Base-by-base conservation (phyloP, 2,888 invertebrate species). In the Podotricha telesiphe region DNA sequence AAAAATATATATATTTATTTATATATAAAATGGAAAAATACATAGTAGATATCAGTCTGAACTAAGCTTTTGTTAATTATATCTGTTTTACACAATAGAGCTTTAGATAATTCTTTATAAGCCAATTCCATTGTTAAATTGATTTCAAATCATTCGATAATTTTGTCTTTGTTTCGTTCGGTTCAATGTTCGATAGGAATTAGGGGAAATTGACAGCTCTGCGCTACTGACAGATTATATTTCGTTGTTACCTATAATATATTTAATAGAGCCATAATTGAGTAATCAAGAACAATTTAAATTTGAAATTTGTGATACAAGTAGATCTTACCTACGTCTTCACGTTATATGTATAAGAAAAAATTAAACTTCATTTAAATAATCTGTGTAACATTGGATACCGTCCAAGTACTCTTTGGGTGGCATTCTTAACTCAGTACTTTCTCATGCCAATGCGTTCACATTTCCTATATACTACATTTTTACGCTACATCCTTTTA, bases 71-170 rank as follows among this genome's bases (percentile, higher is more conserved):
- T n/a, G 22, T 11, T 59, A 22, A 10, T 42, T n/a, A 22, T 40
- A 67, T 48, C 47, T 47, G 45, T 20, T 53, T 28, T 48, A 63
- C 55, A 64, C 63, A 64, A 69, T 61, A 40, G 67, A 47, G n/a
- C 28, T 59, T 17, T 48, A 19, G 20, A 42, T 22, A 15, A 47
- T 20, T 50, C 45, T 48, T 50, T 22, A 53, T 42, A 47, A 71
- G 15, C 59, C 67, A 62, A 69, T 67, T 69, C 69, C 55, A 67
- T 71, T 71, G 69, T 71, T 64, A 69, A 67, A 71, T 65, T 45
- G 67, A 71, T 71, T 64, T 55, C 20, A 63, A 61, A 61, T 55
- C 59, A 58, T 58, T 61, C 50, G 22, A 64, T 53, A 10, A 61
- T n/a, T 22, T 58, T 42, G 19, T 42, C 58, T 19, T 58, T 58